Percentiles rank a stretch among this genome's conserved stretches.
Conservation (phyloP, 2,113 vertebrate species). For the Mixornis gularis region DNA sequence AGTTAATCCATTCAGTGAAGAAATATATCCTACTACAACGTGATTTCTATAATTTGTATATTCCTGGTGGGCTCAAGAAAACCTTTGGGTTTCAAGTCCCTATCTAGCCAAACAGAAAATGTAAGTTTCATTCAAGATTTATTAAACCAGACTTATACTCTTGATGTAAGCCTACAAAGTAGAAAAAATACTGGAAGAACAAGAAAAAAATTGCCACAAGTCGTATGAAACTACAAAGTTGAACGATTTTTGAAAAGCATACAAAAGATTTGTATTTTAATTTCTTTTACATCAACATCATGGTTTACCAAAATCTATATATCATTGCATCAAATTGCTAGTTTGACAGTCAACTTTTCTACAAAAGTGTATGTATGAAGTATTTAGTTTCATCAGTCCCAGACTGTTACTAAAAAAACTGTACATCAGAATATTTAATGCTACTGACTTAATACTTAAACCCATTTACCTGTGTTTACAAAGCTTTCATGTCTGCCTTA, state of each 20-base stretch:
- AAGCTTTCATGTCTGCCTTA: slow-evolving; percentile 18
- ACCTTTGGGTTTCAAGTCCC: background rate
- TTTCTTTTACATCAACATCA: slow-evolving; percentile 47
- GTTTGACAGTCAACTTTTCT: slow-evolving; percentile 39
- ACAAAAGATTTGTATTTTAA: slow-evolving; percentile 59
- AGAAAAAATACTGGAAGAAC: slow-evolving; percentile 31
- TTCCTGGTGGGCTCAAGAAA: background rate
- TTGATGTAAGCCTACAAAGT: background rate
- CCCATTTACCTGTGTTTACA: slow-evolving; percentile 41
- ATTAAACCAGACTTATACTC: background rate
- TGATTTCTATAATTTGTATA: background rate
- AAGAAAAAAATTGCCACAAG: background rate
- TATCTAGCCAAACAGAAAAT: background rate
- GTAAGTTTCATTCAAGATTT: background rate
- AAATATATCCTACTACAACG: background rate
- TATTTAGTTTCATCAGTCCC: slow-evolving; percentile 48
- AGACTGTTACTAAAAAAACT: slow-evolving; percentile 52
- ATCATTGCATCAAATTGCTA: slow-evolving; percentile 39
- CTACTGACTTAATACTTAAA: slow-evolving; percentile 53
- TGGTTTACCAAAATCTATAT: slow-evolving; percentile 62
- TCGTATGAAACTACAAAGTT: slow-evolving; percentile 50
- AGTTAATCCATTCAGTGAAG: background rate
- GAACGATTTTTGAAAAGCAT: slow-evolving; percentile 57
- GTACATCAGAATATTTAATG: slow-evolving; percentile 58
- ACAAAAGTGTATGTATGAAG: slow-evolving; percentile 52